These are phyloP conservation scores for Mormyrus iriodes DNA, from an alignment of 2,113 vertebrate species.

Conservation along the genomic window DNA sequence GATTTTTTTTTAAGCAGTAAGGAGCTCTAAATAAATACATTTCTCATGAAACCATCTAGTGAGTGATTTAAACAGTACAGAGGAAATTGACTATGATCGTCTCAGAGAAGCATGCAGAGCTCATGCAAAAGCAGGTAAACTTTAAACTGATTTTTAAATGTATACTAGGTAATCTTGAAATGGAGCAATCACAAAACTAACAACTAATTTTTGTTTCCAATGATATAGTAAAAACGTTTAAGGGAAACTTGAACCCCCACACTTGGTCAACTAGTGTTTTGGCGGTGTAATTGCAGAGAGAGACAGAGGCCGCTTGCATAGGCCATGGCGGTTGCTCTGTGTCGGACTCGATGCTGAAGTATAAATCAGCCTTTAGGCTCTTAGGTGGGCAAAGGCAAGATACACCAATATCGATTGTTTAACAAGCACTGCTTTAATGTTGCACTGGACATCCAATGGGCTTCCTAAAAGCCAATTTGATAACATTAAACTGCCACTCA, in stretches of 20 bases:
- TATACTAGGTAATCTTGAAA: neutral
- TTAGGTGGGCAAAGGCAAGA: neutral
- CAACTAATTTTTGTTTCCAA: neutral
- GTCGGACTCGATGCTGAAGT: neutral
- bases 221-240: neutral
- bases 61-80: no score
- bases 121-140: neutral
- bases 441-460: neutral
- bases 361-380: neutral
- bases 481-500: slow-evolving; percentile 5
- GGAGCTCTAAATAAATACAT: no score
- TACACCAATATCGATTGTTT: slow-evolving; percentile 34
- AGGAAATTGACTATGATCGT: no score
- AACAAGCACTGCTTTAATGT: neutral
- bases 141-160: neutral
- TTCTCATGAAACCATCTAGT: no score
- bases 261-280: neutral
- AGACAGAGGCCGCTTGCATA: neutral
- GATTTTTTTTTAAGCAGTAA: neutral
- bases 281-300: neutral
- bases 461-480: neutral
- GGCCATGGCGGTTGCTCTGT: neutral
- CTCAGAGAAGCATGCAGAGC: no score
- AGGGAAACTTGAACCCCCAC: neutral
- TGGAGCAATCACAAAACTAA: neutral